Evolutionary conservation across 2,888 invertebrate genomes (phyloP), one percentile per base, ranked within the genome.

Genomic region (Drosophila hamatofila): DNA sequence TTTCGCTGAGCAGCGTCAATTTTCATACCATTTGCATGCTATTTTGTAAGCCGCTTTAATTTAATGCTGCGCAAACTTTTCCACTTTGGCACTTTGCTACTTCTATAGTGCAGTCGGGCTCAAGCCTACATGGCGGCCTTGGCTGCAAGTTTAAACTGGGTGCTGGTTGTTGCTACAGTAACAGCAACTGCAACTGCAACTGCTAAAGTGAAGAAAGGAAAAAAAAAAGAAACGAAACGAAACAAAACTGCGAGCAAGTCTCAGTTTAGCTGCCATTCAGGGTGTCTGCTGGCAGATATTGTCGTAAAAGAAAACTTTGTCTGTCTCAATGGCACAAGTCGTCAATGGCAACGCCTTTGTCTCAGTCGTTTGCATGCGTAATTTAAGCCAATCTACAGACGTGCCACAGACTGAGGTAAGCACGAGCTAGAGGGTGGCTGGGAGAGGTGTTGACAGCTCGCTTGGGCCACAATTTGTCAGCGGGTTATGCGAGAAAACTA

Each of bases 321-420:
- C 84, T 79, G 86, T 86, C 82, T 86, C 84, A 83, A 83, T 84
- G 82, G 86, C 80, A 75, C 82, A 79, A 80, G 82, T 76, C 83
- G 79, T 81, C 84, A 84, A 73, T 70, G 68, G 60, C 75, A 63
- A 76, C 65, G 48, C 54, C 33, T 57, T 63, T 62, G 46, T 70
- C 52, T 48, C 44, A 46, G 68, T 78, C 66, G 76, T 72, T 80
- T 78, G 79, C 81, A 81, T 79, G 69, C 81, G 78, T 81, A 81
- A 81, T 81, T 74, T 61, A 67, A 67, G 69, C 81, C 81, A 69
- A 81, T 78, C 72, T 70, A 66, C 66, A 75, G 80, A 80, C 73
- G 70, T 61, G 48, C 52, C 73, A 64, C 73, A 84, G 82, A 84
- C 84, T 54, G 71, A 67, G 73, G 76, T 72, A 61, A 71, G 72